A percentile compares a stretch with the other conserved stretches of the same genome.
Conservation (phyloP, 2,797 vertebrate species). For the Poeciliopsis gracilis region DNA sequence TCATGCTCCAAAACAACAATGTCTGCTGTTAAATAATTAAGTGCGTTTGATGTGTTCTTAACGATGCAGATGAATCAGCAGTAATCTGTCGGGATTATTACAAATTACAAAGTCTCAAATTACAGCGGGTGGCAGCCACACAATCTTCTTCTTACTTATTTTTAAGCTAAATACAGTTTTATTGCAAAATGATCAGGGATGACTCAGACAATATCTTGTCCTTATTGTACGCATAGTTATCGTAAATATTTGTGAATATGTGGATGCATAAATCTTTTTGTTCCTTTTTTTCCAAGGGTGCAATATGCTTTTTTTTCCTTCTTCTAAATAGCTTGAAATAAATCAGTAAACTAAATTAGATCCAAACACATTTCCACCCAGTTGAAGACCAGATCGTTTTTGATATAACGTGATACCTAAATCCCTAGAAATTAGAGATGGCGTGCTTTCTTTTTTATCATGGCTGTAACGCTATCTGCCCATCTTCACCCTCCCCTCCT, state of each 20-base stretch:
- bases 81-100: neutral
- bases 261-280: no score
- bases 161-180: no score
- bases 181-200: no score
- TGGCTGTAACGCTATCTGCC: constrained; percentile 40
- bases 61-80: neutral
- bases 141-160: no score
- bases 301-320: no score
- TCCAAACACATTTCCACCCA: neutral
- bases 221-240: no score
- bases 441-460: neutral
- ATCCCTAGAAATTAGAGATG: neutral
- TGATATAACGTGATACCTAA: neutral
- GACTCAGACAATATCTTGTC: no score
- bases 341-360: neutral
- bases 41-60: neutral
- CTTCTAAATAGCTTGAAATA: no score
- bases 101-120: no score
- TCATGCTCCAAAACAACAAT: neutral
- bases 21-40: neutral
- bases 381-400: neutral
- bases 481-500: constrained; percentile 27
- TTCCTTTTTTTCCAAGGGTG: no score
- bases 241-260: no score
- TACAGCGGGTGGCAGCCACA: no score